Evolutionary conservation across 2,797 vertebrate genomes (phyloP), one percentile per base, ranked within the genome.

Genomic region (Melanotaenia pygmaea): DNA sequence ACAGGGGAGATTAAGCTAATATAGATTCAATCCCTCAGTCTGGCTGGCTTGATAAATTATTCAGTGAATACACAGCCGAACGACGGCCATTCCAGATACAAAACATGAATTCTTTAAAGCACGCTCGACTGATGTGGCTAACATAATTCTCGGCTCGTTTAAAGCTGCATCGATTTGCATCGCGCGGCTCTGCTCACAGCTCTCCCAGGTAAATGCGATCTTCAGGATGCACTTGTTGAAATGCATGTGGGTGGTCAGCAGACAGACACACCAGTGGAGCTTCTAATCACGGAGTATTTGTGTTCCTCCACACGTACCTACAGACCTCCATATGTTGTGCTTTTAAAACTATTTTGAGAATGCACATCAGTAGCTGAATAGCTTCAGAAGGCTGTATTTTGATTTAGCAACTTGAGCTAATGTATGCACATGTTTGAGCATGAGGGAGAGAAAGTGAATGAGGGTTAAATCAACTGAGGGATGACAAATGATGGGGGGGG

Each of bases 21-120:
- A 94, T 91, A 93, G 93, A 94, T 93, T 93, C 93, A 93, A 93
- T 90, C 88, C 90, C 90, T 92, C 92, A 92, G 93, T 91, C 88
- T 81, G 91, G 88, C 89, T 89, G 91, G 79, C 88, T 91, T 90
- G 88, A 93, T 95, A 93, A 93, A 94, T 95, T 93, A 94, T 94
- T 95, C 94, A 94, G 91, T 85, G 86, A 90, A 88, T 91, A 93
- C 92, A 93, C 89, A 94, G 85, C 86, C 79, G 76, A 86, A 93
- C 85, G 82, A 88, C 78, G 79, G 86, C 88, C 88, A 91, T 91
- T 92, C 89, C 89, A 93, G 85, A 92, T 93, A 92, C 92, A 94
- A 92, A 93, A 93, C 93, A 94, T 91, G 86, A 91, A 93, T 93
- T 92, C 92, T 92, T 93, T 91, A 88, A 92, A 87, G 86, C 91